phyloP scores from a whole-genome alignment of 2,113 vertebrate species.

The Anseranas semipalmata region DNA sequence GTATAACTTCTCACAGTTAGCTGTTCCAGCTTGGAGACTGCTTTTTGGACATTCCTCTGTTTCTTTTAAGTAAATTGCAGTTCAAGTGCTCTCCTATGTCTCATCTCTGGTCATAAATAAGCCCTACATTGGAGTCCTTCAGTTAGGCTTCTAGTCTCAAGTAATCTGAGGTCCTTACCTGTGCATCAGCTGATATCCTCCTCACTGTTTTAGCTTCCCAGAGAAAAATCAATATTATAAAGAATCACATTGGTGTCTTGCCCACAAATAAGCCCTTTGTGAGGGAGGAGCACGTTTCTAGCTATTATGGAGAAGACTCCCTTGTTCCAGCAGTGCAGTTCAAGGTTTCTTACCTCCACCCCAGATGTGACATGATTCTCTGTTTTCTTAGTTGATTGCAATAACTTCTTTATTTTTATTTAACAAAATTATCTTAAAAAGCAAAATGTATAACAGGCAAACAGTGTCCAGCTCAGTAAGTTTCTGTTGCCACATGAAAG shows the following conservation, averaged over 20 bases:
- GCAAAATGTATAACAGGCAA: not conserved
- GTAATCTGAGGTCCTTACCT: not conserved
- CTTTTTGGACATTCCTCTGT: not conserved
- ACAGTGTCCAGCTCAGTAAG: not conserved
- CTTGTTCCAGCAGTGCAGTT: not conserved
- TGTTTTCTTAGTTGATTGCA: not conserved
- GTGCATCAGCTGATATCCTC: not conserved
- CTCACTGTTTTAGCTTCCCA: not conserved
- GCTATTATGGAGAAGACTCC: not conserved
- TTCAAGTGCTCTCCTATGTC: not conserved
- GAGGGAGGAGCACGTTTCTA: not conserved
- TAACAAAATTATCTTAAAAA: not conserved
- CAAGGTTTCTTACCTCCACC: not conserved
- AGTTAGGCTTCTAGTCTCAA: not conserved
- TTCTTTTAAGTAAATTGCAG: not conserved
- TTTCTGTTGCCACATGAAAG: not conserved
- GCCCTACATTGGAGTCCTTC: not conserved
- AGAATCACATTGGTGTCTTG: not conserved
- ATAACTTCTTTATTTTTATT: not conserved
- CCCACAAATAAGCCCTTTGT: not conserved
- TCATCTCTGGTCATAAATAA: not conserved
- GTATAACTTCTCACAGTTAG: not conserved
- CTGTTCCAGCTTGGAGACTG: not conserved
- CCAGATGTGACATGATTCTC: not conserved
- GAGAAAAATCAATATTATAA: slow-evolving; percentile 7